phyloP scores from a whole-genome alignment of 2,797 vertebrate genomes.

The Brachyrhaphis roseni region DNA sequence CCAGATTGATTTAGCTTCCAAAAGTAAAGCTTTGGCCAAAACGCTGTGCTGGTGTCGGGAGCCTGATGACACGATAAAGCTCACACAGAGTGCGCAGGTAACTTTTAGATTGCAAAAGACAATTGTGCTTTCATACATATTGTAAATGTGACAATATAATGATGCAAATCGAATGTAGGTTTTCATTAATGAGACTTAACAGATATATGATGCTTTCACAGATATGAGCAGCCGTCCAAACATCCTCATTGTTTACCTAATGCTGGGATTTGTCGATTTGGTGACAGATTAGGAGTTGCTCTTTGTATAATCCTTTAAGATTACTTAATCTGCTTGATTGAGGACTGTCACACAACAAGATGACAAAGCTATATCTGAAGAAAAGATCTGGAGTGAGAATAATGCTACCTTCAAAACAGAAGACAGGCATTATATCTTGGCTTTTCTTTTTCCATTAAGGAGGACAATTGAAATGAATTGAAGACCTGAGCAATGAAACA shows the following conservation, averaged over 20 bases:
- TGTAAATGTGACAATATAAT: not conserved
- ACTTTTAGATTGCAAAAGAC: conserved; percentile 7
- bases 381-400: not conserved
- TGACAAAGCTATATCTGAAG: not conserved
- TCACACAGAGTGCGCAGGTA: not conserved
- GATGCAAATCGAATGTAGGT: not conserved
- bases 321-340: conserved; percentile 13
- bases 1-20: conserved; percentile 37
- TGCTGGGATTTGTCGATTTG: conserved; percentile 38
- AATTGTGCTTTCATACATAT: not conserved
- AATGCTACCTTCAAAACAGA: not conserved
- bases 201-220: not conserved
- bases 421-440: not conserved
- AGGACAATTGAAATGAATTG: not conserved
- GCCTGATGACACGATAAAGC: not conserved
- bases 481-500: not conserved
- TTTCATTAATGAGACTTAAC: not conserved
- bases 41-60: conserved; percentile 13
- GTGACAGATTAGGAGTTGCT: conserved; percentile 35
- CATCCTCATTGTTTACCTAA: conserved; percentile 18
- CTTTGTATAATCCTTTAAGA: conserved; percentile 38
- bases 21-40: not conserved
- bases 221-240: not conserved
- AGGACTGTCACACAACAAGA: not conserved
- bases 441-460: not conserved